phyloP scores from a whole-genome alignment of 2,888 invertebrate genomes.

The Silvanus unidentatus region DNA sequence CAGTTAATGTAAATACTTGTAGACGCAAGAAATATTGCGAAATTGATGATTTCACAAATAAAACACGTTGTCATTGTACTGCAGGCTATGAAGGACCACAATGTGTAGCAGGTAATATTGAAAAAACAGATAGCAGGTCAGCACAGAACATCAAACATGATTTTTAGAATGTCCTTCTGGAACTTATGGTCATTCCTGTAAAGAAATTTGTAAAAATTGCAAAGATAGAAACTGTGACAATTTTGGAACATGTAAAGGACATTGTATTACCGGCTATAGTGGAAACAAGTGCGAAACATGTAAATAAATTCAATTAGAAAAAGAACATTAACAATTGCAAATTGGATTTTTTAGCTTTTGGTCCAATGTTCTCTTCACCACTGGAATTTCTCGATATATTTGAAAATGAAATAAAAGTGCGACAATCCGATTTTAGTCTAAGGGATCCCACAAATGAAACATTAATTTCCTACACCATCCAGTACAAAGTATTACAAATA shows the following conservation, averaged over 20 bases:
- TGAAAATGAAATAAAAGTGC: no score
- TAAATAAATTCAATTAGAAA: neutral
- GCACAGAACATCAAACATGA: neutral
- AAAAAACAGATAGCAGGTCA: slow-evolving; percentile 3
- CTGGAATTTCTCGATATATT: no score
- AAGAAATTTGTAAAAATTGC: slow-evolving; percentile 9
- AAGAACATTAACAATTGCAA: no score
- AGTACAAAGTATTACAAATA: neutral
- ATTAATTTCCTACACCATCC: neutral
- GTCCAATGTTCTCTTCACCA: no score
- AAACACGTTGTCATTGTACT: slow-evolving; percentile 23
- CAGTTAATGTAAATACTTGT: slow-evolving; percentile 5
- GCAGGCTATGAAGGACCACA: slow-evolving; percentile 19
- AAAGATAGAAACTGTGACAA: neutral
- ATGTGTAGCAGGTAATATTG: slow-evolving; percentile 17
- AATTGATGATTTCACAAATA: neutral
- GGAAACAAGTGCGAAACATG: neutral
- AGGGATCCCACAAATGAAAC: no score
- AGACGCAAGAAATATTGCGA: slow-evolving; percentile 15
- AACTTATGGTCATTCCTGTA: slow-evolving; percentile 11
- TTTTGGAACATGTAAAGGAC: neutral
- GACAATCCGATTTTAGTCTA: no score
- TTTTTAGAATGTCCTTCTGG: slow-evolving; percentile 8
- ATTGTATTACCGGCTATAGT: neutral
- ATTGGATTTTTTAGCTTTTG: no score